Base-by-base conservation (phyloP, 2,797 vertebrate genomes). In the Halcyon smyrnensis region DNA sequence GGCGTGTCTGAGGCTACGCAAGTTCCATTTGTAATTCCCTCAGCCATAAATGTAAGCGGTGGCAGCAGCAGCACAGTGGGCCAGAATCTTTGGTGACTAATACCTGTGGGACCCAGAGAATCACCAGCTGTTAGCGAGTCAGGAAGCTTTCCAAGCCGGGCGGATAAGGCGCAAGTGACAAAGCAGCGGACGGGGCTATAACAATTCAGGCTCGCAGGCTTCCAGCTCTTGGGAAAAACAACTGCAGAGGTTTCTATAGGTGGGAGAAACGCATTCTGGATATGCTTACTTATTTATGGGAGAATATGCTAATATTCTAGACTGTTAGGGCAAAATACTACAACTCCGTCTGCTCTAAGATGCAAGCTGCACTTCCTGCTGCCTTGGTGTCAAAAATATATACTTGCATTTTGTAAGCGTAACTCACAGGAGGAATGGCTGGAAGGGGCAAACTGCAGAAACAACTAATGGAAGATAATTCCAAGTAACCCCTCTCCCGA, bases 91-190 rank as follows among this genome's bases (percentile, higher is more conserved):
- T 28, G 14, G 68, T 46, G 62, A 36, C 54, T 65, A 32, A 54
- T 0, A 3, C 41, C 87, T 57, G 18, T 41, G 45, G 27, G 73
- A 70, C 8, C 30, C 32, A 56, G 39, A 24, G 16, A 64, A 36
- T 9, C 30, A 27, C 4, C 0, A 0, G 1, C 12, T 8, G 4
- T 15, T 65, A 43, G 45, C 0, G 0, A 30, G 19, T 9, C 15
- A 75, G 41, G 25, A 16, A 16, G 41, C 43, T 69, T 89, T 73
- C 78, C 4, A 6, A 87, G 67, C 24, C 68, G 39, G 45, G 73
- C 36, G 77, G 30, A 43, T 65, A 30, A 80, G 11, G 18, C 50
- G 20, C 34, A 71, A 65, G 50, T 64, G 62, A 91, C 65, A 77
- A 78, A 34, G 48, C 57, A 62, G 57, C 30, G 12, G 43, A 57